phyloP scores from a whole-genome alignment of 2,888 invertebrate species.

The Exocentrus adspersus region DNA sequence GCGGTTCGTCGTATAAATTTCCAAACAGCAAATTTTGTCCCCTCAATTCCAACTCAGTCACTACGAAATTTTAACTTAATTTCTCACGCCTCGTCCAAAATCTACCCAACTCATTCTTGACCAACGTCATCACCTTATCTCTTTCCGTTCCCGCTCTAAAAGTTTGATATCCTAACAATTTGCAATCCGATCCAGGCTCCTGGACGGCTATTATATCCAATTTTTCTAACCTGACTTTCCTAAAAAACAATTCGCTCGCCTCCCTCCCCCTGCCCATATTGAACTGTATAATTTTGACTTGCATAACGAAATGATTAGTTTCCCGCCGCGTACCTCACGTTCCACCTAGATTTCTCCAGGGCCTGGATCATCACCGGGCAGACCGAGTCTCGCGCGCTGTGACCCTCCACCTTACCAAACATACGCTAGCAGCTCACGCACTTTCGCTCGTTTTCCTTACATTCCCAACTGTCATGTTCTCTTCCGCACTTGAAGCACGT shows the following conservation, averaged over 20 bases:
- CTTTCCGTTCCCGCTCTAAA: neutral
- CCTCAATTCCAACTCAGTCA: neutral
- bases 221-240: neutral
- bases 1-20: conserved; percentile 28
- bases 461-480: neutral
- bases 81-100: neutral
- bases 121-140: neutral
- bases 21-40: neutral
- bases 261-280: neutral
- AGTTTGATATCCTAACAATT: neutral
- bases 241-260: neutral
- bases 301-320: too few relatives aligned
- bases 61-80: neutral
- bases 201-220: neutral
- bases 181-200: neutral
- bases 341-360: neutral
- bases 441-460: neutral
- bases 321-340: neutral
- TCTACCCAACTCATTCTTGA: neutral
- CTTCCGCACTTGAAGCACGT: neutral
- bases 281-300: neutral
- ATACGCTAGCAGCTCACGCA: neutral
- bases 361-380: conserved; percentile 1
- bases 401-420: neutral
- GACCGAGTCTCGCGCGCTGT: neutral